Evolutionary conservation across 2,113 vertebrate species (phyloP), one percentile per base, ranked within the genome.

Genomic region (Plectropomus leopardus): DNA sequence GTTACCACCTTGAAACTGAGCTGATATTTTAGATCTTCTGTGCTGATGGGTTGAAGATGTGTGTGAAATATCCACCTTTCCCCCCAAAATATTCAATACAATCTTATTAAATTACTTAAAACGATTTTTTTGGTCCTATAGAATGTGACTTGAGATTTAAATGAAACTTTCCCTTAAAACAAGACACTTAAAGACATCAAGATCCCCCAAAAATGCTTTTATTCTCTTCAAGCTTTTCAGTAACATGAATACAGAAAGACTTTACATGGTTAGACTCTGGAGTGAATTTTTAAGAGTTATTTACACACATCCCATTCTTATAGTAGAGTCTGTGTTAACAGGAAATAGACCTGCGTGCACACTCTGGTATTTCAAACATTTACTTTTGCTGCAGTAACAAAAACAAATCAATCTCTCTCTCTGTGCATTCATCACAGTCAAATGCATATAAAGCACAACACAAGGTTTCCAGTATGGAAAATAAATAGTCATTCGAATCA

Each of bases 401-500:
- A 5, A 55, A 30, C 32, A 57, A 19, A 54, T 68, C 42, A 30
- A 11, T 24, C 69, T 57, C 63, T 51, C 9, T 0, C 1, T 65
- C 50, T 42, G n/a, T 48, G 23, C 19, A 36, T 10, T 45, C 16
- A 1, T 4, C 3, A 70, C 60, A 79, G 42, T 45, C 28, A 55
- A 54, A 88, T 89, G 86, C 91, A 88, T 78, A 75, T 77, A 82
- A 89, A 42, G 84, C 86, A 88, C 71, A 89, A 81, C 51, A 82
- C 0, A 47, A 53, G 51, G 57, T 88, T 92, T 93, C 90, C 89
- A 92, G 28, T 93, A 86, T 92, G 90, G 89, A 94, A 92, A 90
- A 89, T 80, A 79, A 24, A 26, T 15, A 16, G 44, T 14, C 3
- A 48, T 32, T 36, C 7, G n/a, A 48, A 13, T 68, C 59, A 19